Base-by-base conservation (phyloP, 2,797 vertebrate species). In the Etheostoma perlongum region DNA sequence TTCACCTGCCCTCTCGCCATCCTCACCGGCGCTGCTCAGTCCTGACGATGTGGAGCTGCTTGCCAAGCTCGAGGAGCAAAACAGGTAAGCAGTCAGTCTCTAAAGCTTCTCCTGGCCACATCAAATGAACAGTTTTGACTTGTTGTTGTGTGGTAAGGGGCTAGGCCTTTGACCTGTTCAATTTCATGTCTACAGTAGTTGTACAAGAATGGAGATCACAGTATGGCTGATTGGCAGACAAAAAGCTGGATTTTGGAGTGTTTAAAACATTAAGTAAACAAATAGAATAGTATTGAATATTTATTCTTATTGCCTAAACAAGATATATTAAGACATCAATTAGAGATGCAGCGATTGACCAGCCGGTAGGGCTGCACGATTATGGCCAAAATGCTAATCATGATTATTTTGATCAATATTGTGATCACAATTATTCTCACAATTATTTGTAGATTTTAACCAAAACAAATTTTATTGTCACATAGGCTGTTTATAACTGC, bases 61-160 rank as follows among this genome's bases (percentile, higher is more conserved):
- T 0, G 97, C 98, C 89, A 99, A 98, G 83, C 95, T 99, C 36
- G 98, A 99, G 86, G 97, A 99, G 76, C 98, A 99, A 88, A 99
- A 99, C 93, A 97, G 98, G 98, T 99, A 67, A 95, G 79, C 15
- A 3, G 4, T 33, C 19, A 0, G 19, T 11, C 8, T 46, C 48
- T 59, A 11, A 23, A 4, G 63, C 59, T 9, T 48, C 64, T 58
- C 12, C 11, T 40, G 21, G 1, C 1, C 5, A 0, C 5, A 0
- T 68, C 33, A 15, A 11, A 18, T 51, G 16, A 30, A 19, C 30
- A 21, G 4, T 5, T 49, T 44, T 79, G 59, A 69, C 52, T n/a
- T 48, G 42, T 42, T 13, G 19, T 23, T 47, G 30, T 23, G 6
- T 30, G 40, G 33, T 10, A 40, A 15, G 25, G 44, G 12, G 4